Percentiles rank a stretch among this genome's conserved stretches.
Evolutionary conservation across 2,888 invertebrate genomes (phyloP).

Genomic region (Philopedon plagiatum): DNA sequence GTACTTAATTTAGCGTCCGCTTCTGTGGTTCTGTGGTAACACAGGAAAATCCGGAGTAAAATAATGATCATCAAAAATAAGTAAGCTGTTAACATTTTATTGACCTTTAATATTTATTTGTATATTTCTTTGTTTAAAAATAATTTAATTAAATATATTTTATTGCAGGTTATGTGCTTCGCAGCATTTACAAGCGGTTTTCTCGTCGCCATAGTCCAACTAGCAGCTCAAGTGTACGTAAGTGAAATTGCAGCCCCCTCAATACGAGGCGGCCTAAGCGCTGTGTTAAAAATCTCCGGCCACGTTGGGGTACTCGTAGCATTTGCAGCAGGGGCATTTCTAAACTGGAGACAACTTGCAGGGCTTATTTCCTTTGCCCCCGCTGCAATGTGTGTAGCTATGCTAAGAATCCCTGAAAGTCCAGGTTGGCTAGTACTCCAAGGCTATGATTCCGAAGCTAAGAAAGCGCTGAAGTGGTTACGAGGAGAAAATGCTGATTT

Average conservation of each 20-base stretch:
- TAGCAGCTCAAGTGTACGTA: constrained; percentile 80
- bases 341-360: constrained; percentile 90
- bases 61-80: too few species aligned
- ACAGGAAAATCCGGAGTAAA: too few species aligned
- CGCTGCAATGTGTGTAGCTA: constrained; percentile 81
- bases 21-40: too few species aligned
- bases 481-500: constrained; percentile 85
- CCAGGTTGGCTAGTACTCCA: constrained; percentile 87
- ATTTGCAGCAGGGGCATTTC: constrained; percentile 85
- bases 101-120: too few species aligned
- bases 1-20: too few species aligned
- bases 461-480: constrained; percentile 83
- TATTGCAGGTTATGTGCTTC: constrained; percentile 77
- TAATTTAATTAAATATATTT: too few species aligned
- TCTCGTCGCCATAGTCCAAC: constrained; percentile 67
- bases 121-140: too few species aligned
- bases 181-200: constrained; percentile 88
- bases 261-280: constrained; percentile 88
- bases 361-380: constrained; percentile 85
- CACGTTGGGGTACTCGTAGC: constrained; percentile 89
- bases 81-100: too few species aligned
- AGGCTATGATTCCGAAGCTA: constrained; percentile 83
- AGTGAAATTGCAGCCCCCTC: constrained; percentile 92
- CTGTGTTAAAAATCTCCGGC: constrained; percentile 87
- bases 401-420: constrained; percentile 89